phyloP scores from a whole-genome alignment of 2,797 vertebrate genomes.

The Eulemur albifrons region DNA sequence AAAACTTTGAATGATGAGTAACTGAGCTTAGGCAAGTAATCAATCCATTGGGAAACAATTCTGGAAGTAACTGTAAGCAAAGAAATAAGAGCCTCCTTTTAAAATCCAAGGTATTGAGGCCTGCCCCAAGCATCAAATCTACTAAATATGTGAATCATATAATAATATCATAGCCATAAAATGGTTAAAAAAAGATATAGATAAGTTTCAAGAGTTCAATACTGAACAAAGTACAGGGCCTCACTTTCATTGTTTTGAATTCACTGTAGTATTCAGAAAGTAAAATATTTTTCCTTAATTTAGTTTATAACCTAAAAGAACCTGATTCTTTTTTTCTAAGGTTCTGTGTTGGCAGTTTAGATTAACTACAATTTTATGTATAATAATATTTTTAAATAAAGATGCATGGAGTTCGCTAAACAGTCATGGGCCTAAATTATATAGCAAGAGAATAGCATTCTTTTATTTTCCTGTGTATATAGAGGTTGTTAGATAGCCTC shows the following conservation, averaged over 20 bases:
- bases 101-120: neutral
- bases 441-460: neutral
- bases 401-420: neutral
- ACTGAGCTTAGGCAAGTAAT: conserved; percentile 35
- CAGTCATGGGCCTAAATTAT: neutral
- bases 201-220: neutral
- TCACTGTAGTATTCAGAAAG: neutral
- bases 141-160: neutral
- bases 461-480: neutral
- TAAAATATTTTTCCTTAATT: conserved; percentile 27
- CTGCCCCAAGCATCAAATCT: neutral
- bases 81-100: neutral
- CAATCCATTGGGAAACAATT: neutral
- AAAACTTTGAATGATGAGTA: conserved; percentile 21
- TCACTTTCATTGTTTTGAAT: conserved; percentile 20
- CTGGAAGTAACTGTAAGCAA: neutral
- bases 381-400: neutral
- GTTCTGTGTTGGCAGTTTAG: neutral
- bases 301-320: conserved; percentile 7
- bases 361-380: neutral
- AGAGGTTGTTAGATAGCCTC: neutral
- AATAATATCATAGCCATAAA: neutral
- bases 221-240: neutral
- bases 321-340: neutral
- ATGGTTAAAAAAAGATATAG: neutral